These are phyloP conservation scores for Myotis pilosus DNA, from an alignment of 2,797 vertebrate genomes.

Conservation along the genomic window DNA sequence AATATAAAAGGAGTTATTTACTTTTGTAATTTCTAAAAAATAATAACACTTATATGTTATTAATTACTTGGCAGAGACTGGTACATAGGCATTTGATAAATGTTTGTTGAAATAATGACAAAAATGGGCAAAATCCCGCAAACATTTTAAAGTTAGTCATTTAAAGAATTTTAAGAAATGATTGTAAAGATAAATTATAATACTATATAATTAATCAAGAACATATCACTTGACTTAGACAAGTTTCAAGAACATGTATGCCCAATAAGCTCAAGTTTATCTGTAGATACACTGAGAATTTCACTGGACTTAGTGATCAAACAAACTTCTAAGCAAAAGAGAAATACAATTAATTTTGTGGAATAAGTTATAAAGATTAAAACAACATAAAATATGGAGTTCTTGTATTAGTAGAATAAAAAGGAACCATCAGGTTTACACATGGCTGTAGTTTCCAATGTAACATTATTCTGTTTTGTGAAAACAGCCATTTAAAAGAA, in stretches of 20 bases:
- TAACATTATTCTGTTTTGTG: not conserved
- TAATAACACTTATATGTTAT: not conserved
- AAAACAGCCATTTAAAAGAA: not conserved
- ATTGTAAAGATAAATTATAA: not conserved
- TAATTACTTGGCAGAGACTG: not conserved
- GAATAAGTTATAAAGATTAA: not conserved
- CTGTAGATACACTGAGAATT: not conserved
- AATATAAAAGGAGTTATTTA: not conserved
- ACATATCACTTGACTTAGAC: not conserved
- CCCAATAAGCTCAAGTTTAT: not conserved
- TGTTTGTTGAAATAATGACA: not conserved
- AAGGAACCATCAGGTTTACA: not conserved
- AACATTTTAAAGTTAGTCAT: not conserved
- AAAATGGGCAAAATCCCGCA: not conserved
- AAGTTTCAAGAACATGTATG: not conserved
- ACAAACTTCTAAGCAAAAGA: not conserved
- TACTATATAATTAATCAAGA: not conserved
- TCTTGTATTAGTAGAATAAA: not conserved
- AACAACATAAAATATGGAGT: not conserved
- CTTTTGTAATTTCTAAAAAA: not conserved
- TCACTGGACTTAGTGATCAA: not conserved
- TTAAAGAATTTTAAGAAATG: not conserved
- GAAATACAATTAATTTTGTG: not conserved
- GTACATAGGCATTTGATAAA: not conserved
- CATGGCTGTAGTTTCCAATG: not conserved